Base-by-base conservation (phyloP, 2,888 invertebrate genomes). In the Cheilosia vernalis region DNA sequence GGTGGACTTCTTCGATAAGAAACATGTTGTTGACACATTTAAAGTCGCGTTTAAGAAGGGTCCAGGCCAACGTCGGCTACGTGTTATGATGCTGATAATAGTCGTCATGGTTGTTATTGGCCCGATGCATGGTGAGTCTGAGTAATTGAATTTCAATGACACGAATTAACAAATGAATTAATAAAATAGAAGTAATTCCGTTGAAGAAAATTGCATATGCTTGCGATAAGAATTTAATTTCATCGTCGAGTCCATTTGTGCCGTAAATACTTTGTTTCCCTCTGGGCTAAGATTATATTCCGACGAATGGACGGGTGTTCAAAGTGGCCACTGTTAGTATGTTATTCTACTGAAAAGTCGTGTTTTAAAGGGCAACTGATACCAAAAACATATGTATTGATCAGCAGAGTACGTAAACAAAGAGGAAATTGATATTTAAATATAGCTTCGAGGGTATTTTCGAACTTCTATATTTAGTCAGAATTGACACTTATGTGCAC, bases 91-190 rank as follows among this genome's bases (percentile, higher is more conserved):
- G 92, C 93, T 97, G 33, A 96, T 97, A 93, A 92, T 96, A 76
- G 96, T 96, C 24, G 94, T 96, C 19, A 96, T 96, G 94, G 96
- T 96, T 51, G 96, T 97, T 86, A 96, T 97, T 88, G 97, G 97
- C 66, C 97, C 97, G 0, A 94, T 97, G 92, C 96, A 96, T 89
- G 97, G 97, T 96, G 91, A 94, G 94, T 91, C 49, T 96, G 91
- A 94, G 94, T 91, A 49, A 56, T 56, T 42, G 24, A 67, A 67
- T 56, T 47, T 37, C 6, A 24, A 27, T 21, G 61, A 30, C 9
- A 1, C 21, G 19, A 13, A 15, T 19, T n/a, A n/a, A 10, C 33
- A 63, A 10, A 47, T 19, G 2, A 15, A 6, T 17, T 27, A 27
- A 27, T 40, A 19, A 21, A 58, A 37, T 3, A 3, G 3, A 9